A percentile compares a stretch with the other conserved stretches of the same genome.
Conservation (phyloP, 2,888 invertebrate species). For the Stratiomys singularior region DNA sequence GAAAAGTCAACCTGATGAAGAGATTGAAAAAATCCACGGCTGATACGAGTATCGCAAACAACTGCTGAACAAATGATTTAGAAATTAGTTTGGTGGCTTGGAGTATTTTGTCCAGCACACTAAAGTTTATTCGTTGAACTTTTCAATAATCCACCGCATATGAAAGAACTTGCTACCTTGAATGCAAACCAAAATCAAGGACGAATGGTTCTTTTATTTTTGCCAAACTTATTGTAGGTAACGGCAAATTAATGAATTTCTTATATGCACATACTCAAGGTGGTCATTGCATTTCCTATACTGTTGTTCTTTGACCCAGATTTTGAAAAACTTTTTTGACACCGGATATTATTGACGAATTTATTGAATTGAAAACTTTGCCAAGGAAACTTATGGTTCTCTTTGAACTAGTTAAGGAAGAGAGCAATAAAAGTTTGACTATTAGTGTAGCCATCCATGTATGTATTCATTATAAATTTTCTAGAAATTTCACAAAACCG, state of each 20-base stretch:
- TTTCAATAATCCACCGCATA: background rate
- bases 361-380: no score
- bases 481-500: no score
- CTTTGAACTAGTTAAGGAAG: no score
- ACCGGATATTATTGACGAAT: no score
- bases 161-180: background rate
- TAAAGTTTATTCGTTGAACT: background rate
- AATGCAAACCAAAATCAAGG: conserved; percentile 1
- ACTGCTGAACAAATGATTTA: background rate
- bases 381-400: no score
- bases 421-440: no score
- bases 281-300: conserved; percentile 2
- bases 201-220: background rate
- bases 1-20: background rate
- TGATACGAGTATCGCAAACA: background rate
- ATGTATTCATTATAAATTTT: no score
- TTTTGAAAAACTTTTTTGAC: background rate
- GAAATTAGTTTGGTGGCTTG: background rate
- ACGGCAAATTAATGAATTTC: background rate
- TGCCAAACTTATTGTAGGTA: background rate
- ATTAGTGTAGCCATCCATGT: no score
- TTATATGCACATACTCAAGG: background rate
- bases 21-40: background rate
- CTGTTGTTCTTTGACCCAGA: background rate
- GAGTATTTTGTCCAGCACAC: background rate